Percentiles rank a stretch among this genome's conserved stretches.
Evolutionary conservation across 2,888 invertebrate species (phyloP).

Genomic region (Zeuzera pyrina): DNA sequence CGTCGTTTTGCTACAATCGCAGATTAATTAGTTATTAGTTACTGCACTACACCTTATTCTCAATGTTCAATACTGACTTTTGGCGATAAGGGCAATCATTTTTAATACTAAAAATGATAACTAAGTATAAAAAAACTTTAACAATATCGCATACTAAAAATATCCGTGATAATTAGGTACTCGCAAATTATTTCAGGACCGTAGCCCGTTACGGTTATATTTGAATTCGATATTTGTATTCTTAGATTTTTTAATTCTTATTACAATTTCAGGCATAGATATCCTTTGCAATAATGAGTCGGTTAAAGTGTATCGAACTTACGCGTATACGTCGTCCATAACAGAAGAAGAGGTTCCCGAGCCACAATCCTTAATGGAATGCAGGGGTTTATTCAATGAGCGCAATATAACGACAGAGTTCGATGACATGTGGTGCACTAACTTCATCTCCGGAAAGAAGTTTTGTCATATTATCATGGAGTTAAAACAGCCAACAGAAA

Average conservation of each 20-base stretch:
- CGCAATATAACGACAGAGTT: conserved; percentile 78
- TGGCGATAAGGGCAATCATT: no score
- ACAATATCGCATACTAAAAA: background rate
- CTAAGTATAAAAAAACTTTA: background rate
- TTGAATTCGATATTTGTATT: no score
- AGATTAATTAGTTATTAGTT: no score
- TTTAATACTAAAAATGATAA: no score
- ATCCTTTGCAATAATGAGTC: conserved; percentile 42
- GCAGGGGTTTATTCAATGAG: conserved; percentile 76
- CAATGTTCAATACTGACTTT: no score
- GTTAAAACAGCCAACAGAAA: conserved; percentile 39
- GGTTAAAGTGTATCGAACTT: conserved; percentile 39
- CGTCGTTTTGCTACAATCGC: no score
- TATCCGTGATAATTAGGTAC: no score
- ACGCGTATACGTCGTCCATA: conserved; percentile 41
- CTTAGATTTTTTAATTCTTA: no score
- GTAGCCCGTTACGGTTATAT: no score
- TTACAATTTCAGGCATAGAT: conserved; percentile 62
- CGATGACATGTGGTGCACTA: conserved; percentile 78
- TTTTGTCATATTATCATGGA: conserved; percentile 56
- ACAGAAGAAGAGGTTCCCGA: conserved; percentile 32
- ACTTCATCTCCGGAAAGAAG: conserved; percentile 38
- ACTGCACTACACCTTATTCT: no score
- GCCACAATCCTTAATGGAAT: conserved; percentile 31
- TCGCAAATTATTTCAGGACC: no score